Evolutionary conservation across 2,888 invertebrate species (phyloP).

Genomic region (Hoplodrina blanda): DNA sequence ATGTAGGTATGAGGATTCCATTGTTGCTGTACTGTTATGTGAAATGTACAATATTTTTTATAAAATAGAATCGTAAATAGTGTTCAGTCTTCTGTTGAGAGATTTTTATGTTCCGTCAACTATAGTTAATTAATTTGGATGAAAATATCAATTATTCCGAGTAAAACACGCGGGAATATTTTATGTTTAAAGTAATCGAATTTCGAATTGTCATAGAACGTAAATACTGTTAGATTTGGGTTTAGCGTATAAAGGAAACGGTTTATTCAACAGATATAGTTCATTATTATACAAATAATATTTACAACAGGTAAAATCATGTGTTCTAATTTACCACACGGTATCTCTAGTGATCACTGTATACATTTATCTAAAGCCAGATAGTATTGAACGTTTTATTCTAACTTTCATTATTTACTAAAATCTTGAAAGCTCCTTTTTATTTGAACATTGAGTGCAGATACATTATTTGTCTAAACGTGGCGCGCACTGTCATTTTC

Average conservation of each 20-base stretch:
- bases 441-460: conserved; percentile 91
- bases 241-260: conserved; percentile 74
- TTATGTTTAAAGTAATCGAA: conserved; percentile 56
- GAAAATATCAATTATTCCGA: conserved; percentile 53
- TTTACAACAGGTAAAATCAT: conserved; percentile 76
- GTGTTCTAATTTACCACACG: conserved; percentile 73
- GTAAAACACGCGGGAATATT: conserved; percentile 61
- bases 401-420: conserved; percentile 89
- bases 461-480: conserved; percentile 88
- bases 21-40: conserved; percentile 79
- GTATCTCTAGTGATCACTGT: conserved; percentile 85
- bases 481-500: conserved; percentile 86
- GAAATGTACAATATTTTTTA: conserved; percentile 86
- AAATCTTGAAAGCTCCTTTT: conserved; percentile 90
- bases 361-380: conserved; percentile 90
- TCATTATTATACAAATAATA: conserved; percentile 79
- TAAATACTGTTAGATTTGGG: conserved; percentile 68
- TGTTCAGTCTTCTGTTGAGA: conserved; percentile 89
- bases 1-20: conserved; percentile 64
- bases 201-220: conserved; percentile 53
- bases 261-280: conserved; percentile 75
- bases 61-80: conserved; percentile 90
- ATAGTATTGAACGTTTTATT: conserved; percentile 86
- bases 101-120: conserved; percentile 75
- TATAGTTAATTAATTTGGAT: conserved; percentile 68